These are phyloP conservation scores for Nymphalis io DNA, from an alignment of 1,140 invertebrate species.

Conservation along the genomic window DNA sequence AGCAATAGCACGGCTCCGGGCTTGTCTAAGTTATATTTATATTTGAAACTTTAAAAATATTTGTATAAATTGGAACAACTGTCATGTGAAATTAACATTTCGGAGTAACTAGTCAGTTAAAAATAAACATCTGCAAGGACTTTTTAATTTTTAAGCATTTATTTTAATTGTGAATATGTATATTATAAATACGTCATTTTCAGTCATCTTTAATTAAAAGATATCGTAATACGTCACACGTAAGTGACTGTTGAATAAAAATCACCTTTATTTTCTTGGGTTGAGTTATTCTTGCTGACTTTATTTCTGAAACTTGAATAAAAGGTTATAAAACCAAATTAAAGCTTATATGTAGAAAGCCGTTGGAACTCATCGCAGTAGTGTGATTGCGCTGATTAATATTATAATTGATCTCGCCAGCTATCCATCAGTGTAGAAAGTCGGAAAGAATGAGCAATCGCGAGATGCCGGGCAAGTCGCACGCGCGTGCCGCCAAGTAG, in stretches of 20 bases:
- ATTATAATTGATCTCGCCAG: conserved; percentile 76
- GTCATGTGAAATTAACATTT: not conserved
- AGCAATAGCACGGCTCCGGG: conserved; percentile 40
- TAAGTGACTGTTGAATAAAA: not conserved
- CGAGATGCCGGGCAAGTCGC: conserved; percentile 46
- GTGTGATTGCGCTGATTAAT: conserved; percentile 76
- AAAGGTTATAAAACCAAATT: conserved; percentile 8
- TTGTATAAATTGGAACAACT: not conserved
- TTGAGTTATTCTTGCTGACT: not conserved
- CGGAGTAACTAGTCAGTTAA: too few species aligned
- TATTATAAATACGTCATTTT: not conserved
- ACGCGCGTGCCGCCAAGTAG: conserved; percentile 66
- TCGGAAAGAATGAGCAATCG: conserved; percentile 66
- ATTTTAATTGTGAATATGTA: too few species aligned
- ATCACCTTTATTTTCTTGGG: not conserved
- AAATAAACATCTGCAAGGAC: too few species aligned
- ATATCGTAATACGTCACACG: not conserved
- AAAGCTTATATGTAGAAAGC: conserved; percentile 41
- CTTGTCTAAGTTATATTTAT: conserved; percentile 14
- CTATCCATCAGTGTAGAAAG: conserved; percentile 78
- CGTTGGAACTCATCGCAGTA: conserved; percentile 56
- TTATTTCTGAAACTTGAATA: conserved; percentile 2
- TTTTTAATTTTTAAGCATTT: too few species aligned
- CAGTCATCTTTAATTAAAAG: not conserved
- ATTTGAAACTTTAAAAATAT: conserved; percentile 13